Percentiles rank a stretch among this genome's conserved stretches.
Evolutionary conservation across 1,140 invertebrate species (phyloP).

Genomic region (Drosophila auraria): DNA sequence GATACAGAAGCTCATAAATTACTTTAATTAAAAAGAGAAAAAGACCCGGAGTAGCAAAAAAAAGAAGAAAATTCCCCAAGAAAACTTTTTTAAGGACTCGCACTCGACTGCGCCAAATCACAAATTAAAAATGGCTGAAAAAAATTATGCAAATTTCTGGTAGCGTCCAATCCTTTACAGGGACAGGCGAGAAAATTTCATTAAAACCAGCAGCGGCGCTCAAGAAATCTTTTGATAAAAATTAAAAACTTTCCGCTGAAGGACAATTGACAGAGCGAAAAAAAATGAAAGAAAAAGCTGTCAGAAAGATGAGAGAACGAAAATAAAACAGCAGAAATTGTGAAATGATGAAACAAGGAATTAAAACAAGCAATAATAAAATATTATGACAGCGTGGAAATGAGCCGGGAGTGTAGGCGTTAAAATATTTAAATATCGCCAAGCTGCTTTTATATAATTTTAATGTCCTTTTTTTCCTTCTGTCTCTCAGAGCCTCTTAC

Average conservation of each 20-base stretch:
- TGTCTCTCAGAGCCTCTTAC: constrained; percentile 38
- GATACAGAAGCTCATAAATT: neutral
- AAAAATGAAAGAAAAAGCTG: constrained; percentile 17
- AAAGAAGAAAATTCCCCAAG: neutral
- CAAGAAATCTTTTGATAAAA: constrained; percentile 77
- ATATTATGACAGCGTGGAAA: constrained; percentile 71
- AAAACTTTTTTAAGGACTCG: constrained; percentile 70
- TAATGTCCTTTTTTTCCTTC: constrained; percentile 53
- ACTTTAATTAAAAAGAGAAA: constrained; percentile 33
- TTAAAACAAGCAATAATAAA: constrained; percentile 84
- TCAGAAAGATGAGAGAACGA: constrained; percentile 15
- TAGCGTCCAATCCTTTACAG: constrained; percentile 64
- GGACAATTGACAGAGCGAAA: constrained; percentile 69
- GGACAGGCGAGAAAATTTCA: constrained; percentile 70
- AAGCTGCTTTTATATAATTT: constrained; percentile 76
- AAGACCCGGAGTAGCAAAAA: neutral
- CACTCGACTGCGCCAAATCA: constrained; percentile 47
- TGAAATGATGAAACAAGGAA: constrained; percentile 77
- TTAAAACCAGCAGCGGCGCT: constrained; percentile 67
- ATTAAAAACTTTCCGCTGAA: constrained; percentile 75
- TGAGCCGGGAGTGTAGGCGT: constrained; percentile 17
- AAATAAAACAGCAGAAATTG: constrained; percentile 53
- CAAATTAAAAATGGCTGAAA: constrained; percentile 77
- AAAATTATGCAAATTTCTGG: constrained; percentile 77
- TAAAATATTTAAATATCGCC: constrained; percentile 76